phyloP scores from a whole-genome alignment of 2,888 invertebrate genomes.

The Sinotaia quadrata region DNA sequence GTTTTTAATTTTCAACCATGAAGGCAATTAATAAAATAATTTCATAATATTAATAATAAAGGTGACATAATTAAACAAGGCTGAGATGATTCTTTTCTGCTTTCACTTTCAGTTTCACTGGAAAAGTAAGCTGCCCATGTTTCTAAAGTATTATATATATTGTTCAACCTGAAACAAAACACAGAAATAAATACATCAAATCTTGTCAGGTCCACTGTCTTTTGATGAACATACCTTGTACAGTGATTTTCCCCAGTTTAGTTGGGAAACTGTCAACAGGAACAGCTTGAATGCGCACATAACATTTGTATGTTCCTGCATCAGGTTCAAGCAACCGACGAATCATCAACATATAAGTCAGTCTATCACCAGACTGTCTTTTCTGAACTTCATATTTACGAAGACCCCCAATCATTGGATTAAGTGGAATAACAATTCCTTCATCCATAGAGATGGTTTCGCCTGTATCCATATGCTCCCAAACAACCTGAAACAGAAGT shows the following conservation, averaged over 20 bases:
- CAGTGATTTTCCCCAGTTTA: conserved; percentile 53
- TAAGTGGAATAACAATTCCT: conserved; percentile 39
- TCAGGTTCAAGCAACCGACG: conserved; percentile 60
- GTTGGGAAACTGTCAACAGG: conserved; percentile 44
- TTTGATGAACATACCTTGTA: conserved; percentile 61
- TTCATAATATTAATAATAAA: not conserved
- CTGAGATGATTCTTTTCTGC: too few species aligned
- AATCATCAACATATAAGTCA: conserved; percentile 62
- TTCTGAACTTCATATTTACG: conserved; percentile 50
- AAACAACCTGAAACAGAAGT: conserved; percentile 42
- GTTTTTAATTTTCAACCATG: not conserved
- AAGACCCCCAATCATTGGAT: conserved; percentile 45
- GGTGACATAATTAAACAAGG: too few species aligned
- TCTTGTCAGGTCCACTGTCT: too few species aligned
- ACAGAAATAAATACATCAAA: too few species aligned
- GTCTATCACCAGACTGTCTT: conserved; percentile 44
- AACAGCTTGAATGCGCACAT: conserved; percentile 50
- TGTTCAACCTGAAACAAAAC: too few species aligned
- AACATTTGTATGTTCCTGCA: conserved; percentile 63
- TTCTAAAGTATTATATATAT: too few species aligned
- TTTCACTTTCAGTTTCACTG: too few species aligned
- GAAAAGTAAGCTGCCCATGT: too few species aligned
- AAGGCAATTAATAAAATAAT: not conserved
- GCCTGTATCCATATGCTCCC: conserved; percentile 40
- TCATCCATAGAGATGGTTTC: conserved; percentile 48